phyloP scores from a whole-genome alignment of 1,140 invertebrate species.

The Bombus ignitus region DNA sequence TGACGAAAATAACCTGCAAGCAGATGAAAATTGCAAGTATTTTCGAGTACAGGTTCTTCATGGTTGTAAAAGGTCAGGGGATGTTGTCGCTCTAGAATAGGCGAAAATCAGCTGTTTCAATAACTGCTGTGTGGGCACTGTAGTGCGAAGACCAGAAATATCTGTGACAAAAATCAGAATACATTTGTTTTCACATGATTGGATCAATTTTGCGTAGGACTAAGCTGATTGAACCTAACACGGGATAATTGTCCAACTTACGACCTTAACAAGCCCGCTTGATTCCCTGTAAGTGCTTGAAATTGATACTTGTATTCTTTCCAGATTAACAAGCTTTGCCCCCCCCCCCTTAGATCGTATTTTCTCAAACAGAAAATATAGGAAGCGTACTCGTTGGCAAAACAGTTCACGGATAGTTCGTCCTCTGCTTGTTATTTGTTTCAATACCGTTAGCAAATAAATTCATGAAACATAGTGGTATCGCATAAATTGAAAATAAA shows the following conservation, averaged over 20 bases:
- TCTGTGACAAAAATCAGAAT: conserved; percentile 67
- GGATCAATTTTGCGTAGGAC: conserved; percentile 57
- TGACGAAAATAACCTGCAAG: no score
- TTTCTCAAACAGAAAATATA: background rate
- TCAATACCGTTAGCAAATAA: background rate
- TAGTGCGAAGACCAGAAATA: conserved; percentile 65
- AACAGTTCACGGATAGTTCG: accelerated
- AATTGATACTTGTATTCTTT: conserved; percentile 3
- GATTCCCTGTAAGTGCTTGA: conserved; percentile 37
- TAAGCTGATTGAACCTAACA: conserved; percentile 51
- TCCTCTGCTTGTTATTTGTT: background rate
- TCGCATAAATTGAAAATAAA: no score
- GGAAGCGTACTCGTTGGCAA: accelerated
- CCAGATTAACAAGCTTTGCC: background rate
- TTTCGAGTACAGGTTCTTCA: background rate
- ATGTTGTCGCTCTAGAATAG: background rate
- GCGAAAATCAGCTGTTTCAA: conserved; percentile 15
- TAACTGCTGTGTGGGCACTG: conserved; percentile 60
- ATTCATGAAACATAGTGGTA: no score
- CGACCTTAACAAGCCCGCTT: conserved; percentile 12
- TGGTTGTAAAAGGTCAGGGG: conserved; percentile 59
- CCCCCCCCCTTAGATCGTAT: no score
- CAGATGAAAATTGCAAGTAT: no score
- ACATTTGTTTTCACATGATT: conserved; percentile 58
- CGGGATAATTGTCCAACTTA: conserved; percentile 42